Conservation (phyloP, 64 coral and sea anemone species). For the Montipora foliosa region DNA sequence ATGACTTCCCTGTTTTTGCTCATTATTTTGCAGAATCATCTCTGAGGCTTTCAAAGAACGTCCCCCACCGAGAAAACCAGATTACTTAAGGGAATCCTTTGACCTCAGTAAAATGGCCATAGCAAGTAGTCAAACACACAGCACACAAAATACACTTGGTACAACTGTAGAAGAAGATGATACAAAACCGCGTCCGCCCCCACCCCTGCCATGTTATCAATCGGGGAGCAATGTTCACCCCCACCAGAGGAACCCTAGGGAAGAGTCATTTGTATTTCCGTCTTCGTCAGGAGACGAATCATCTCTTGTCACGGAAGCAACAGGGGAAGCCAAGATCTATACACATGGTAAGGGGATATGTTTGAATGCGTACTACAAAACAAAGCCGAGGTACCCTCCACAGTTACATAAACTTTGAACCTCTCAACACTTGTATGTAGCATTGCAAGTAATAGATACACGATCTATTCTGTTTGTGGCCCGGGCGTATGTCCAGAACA, state of each 20-base stretch:
- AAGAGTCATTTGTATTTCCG: conserved; percentile 74
- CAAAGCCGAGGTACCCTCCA: not conserved
- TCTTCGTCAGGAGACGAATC: conserved; percentile 70
- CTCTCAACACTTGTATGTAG: too few species aligned
- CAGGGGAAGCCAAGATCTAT: not conserved
- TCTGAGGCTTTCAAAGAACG: conserved; percentile 71
- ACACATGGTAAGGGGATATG: not conserved
- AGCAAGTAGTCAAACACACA: not conserved
- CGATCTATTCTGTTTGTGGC: too few species aligned
- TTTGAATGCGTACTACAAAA: not conserved
- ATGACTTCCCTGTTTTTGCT: not conserved
- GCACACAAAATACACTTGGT: not conserved
- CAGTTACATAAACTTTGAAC: too few species aligned
- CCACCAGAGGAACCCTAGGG: conserved; percentile 26
- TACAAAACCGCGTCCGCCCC: conserved; percentile 62
- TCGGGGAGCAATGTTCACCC: conserved; percentile 48
- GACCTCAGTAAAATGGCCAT: conserved; percentile 64
- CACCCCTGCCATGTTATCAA: conserved; percentile 56
- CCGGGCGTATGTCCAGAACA: too few species aligned
- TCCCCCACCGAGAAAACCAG: conserved; percentile 79
- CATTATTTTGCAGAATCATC: not conserved
- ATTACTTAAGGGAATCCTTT: conserved; percentile 90
- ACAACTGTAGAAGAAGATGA: conserved; percentile 18
- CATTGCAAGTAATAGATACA: too few species aligned
- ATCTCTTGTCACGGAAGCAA: not conserved